A percentile compares a stretch with the other conserved stretches of the same genome.
phyloP scores from a whole-genome alignment of 2,113 vertebrate species.

The Rhodinocichla rosea region DNA sequence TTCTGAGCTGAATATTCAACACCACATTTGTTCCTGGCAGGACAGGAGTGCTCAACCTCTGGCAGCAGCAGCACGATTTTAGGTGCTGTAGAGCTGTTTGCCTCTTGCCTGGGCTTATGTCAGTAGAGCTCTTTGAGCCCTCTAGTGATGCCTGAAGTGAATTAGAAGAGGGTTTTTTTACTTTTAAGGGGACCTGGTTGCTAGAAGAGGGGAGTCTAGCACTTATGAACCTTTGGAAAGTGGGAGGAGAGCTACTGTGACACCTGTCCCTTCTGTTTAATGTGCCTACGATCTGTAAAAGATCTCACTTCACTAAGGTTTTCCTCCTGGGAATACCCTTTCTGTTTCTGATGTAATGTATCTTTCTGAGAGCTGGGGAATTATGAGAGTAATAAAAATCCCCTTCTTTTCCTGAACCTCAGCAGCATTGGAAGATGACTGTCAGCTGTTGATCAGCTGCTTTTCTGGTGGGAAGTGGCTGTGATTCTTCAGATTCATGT shows the following conservation, averaged over 20 bases:
- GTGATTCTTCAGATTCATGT: neutral
- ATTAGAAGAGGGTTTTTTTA: neutral
- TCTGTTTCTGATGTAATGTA: neutral
- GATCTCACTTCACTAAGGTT: neutral
- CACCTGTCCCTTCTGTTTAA: neutral
- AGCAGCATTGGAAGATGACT: neutral
- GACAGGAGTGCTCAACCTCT: neutral
- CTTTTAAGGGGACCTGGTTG: neutral
- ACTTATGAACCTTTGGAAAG: neutral
- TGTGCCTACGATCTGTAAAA: neutral
- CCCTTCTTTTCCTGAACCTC: neutral
- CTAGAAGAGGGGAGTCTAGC: neutral
- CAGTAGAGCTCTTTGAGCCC: neutral
- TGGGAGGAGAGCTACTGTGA: neutral
- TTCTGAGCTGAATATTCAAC: neutral
- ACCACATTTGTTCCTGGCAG: too few relatives aligned
- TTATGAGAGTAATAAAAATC: neutral
- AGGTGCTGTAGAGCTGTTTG: neutral
- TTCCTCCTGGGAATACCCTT: neutral
- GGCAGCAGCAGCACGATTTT: neutral
- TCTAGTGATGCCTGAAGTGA: neutral
- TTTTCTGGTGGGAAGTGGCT: neutral
- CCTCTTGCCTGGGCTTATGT: neutral
- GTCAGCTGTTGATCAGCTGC: neutral
- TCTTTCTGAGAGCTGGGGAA: neutral